Evolutionary conservation across 2,797 vertebrate genomes (phyloP).

Genomic region (Phoxinus dragarum): DNA sequence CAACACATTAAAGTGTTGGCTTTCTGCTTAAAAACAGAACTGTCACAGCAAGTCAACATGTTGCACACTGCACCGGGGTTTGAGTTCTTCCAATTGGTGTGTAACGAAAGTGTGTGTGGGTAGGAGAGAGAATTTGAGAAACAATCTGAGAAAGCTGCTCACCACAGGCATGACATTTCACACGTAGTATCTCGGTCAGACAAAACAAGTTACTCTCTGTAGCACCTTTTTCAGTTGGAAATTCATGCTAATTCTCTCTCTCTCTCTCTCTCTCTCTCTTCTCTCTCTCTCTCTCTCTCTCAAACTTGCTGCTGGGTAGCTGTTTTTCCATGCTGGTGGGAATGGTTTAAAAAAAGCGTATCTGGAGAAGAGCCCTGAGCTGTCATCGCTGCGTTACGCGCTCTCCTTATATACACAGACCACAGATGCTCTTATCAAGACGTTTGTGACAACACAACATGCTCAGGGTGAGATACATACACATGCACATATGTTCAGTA

Average conservation of each 20-base stretch:
- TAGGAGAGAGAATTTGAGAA: neutral
- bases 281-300: slow-evolving; percentile 16
- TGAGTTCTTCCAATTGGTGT: neutral
- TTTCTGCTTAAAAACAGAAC: slow-evolving; percentile 16
- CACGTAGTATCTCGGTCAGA: neutral
- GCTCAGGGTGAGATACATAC: slow-evolving; percentile 82
- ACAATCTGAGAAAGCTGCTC: neutral
- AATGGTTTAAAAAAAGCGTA: slow-evolving; percentile 95
- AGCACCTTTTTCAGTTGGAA: neutral
- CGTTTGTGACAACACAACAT: slow-evolving; percentile 93
- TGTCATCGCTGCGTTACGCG: slow-evolving; percentile 91
- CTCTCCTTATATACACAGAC: slow-evolving; percentile 97
- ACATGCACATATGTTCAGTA: neutral
- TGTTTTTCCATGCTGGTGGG: slow-evolving; percentile 97
- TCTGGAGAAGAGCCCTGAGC: slow-evolving; percentile 93
- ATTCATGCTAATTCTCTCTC: neutral
- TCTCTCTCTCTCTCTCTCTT: slow-evolving; percentile 7
- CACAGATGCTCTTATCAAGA: slow-evolving; percentile 95
- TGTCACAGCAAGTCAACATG: slow-evolving; percentile 8
- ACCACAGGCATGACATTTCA: slow-evolving; percentile 6
- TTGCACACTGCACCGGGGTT: neutral
- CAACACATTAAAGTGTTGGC: slow-evolving; percentile 3
- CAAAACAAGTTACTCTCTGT: neutral
- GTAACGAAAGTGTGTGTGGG: slow-evolving; percentile 21
- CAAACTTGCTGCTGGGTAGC: slow-evolving; percentile 72